Base-by-base conservation (phyloP, 1,140 invertebrate species). In the Melanaphis sacchari region DNA sequence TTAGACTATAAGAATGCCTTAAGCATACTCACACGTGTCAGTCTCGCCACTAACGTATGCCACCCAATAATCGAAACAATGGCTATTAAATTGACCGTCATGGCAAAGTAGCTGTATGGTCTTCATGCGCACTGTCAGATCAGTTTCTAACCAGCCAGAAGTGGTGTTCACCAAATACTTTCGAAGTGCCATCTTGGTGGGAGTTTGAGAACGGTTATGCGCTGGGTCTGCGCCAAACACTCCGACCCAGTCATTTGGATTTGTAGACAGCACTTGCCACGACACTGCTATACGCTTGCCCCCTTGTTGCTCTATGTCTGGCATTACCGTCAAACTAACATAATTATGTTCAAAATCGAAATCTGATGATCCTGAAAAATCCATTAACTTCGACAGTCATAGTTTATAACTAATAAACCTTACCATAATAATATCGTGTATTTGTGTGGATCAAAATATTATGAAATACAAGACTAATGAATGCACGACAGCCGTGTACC, bases 191-290 rank as follows among this genome's bases (percentile, higher is more conserved):
- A 66, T 66, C 4, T 66, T 15, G 11, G 76, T 4, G 21, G 76
- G 5, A 0, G 4, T 0, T 0, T 6, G 0, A 81, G 18, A 18
- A 38, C 2, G n/a, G 76, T 18, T 1, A 3, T 81, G 5, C 36
- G 4, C 6, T 2, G 76, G 76, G 36, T 81, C n/a, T 18, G 18
- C 6, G 7, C 36, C 5, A n/a, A 81, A 81, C 9, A 38, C 76
- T n/a, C 76, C 36, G 18, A 81, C n/a, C 36, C n/a, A 81, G 18
- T 81, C n/a, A 18, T 81, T 81, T 38, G 6, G 76, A 21, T 81
- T 81, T 8, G 36, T 22, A 5, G n/a, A 81, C 18, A 81, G 36
- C 18, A 81, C n/a, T 6, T 36, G 76, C 76, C 76, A 81, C 11
- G 76, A 81, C 7, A 81, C 76, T 8, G 6, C 36, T 36, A 81